A percentile compares a stretch with the other conserved stretches of the same genome.
Conservation (phyloP, 2,797 vertebrate genomes). For the Morus bassanus region DNA sequence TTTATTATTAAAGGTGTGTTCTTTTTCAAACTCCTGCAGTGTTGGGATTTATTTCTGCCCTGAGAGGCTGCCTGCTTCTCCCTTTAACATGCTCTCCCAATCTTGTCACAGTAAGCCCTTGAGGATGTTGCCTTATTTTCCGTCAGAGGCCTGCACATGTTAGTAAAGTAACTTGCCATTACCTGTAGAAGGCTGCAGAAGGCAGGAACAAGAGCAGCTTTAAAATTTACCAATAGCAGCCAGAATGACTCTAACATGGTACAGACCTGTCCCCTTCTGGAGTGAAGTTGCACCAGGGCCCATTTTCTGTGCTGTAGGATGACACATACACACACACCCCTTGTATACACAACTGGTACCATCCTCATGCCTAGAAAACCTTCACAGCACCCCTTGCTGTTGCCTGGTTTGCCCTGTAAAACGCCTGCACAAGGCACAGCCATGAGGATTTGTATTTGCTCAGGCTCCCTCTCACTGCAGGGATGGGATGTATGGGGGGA, state of each 20-base stretch:
- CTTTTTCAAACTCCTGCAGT: background rate
- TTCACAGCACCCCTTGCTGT: background rate
- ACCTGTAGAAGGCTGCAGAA: background rate
- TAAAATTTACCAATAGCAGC: background rate
- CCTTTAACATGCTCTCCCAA: fast-evolving
- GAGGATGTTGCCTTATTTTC: background rate
- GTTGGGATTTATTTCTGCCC: background rate
- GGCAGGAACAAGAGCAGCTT: background rate
- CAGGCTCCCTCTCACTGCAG: fast-evolving
- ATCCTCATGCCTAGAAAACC: background rate
- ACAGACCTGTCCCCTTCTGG: no score
- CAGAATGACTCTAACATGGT: background rate
- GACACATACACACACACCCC: no score
- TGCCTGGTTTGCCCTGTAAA: background rate
- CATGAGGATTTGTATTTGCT: fast-evolving
- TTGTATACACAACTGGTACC: fast-evolving
- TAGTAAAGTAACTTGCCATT: background rate
- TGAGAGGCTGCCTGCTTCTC: background rate
- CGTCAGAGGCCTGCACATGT: background rate
- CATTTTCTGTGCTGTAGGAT: fast-evolving
- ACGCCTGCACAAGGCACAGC: background rate
- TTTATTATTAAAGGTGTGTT: background rate
- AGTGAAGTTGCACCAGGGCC: background rate
- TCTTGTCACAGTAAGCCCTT: background rate
- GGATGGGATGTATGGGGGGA: no score